These are phyloP conservation scores for Valencia hispanica DNA, from an alignment of 2,797 vertebrate species.

Conservation along the genomic window DNA sequence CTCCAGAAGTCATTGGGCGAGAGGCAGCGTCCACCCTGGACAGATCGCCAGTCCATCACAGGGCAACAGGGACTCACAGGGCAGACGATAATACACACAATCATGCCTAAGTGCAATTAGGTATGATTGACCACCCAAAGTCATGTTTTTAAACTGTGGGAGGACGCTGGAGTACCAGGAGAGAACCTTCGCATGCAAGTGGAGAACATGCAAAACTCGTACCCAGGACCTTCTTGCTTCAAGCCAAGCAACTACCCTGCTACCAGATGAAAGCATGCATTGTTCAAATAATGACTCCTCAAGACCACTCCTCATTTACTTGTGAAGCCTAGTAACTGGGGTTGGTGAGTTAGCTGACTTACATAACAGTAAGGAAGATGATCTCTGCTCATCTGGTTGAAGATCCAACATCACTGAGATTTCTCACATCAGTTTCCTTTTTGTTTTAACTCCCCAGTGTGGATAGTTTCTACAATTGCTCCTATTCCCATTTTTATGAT, in stretches of 20 bases:
- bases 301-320: not conserved
- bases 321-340: not conserved
- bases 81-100: no score
- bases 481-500: not conserved
- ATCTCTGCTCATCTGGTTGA: not conserved
- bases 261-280: not conserved
- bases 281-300: not conserved
- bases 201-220: not conserved
- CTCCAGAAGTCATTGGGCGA: not conserved
- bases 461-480: conserved; percentile 35
- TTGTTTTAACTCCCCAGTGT: conserved; percentile 47
- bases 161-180: not conserved
- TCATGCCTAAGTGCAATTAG: not conserved
- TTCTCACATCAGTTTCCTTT: conserved; percentile 55
- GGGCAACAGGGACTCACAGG: no score
- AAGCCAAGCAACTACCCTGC: not conserved
- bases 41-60: no score
- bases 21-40: not conserved
- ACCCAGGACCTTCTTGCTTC: not conserved
- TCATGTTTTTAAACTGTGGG: not conserved
- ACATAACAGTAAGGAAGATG: not conserved
- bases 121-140: not conserved
- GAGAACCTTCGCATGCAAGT: no score
- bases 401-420: conserved; percentile 53
- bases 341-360: not conserved